phyloP scores from a whole-genome alignment of 2,888 invertebrate species.

The Drosophila anomelani region DNA sequence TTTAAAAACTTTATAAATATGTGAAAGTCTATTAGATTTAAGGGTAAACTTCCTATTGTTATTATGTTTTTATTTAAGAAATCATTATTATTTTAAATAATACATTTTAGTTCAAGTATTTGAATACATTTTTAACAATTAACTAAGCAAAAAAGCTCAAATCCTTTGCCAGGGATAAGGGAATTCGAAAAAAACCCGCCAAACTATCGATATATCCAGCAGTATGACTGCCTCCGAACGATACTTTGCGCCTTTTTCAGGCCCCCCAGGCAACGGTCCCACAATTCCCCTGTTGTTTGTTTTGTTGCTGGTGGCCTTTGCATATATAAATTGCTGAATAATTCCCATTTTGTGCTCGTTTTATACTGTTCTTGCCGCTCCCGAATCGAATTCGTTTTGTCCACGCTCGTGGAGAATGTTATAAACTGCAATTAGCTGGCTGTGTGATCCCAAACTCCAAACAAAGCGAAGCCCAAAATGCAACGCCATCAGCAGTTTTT shows the following conservation, averaged over 20 bases:
- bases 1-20: no score
- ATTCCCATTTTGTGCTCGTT: constrained; percentile 39
- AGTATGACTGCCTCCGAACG: not conserved
- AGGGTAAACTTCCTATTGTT: no score
- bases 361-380: constrained; percentile 13
- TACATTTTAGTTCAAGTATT: no score
- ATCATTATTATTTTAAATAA: no score
- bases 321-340: constrained; percentile 60
- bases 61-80: no score
- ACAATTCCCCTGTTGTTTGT: not conserved
- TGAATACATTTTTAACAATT: no score
- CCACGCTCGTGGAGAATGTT: constrained; percentile 35
- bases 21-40: no score
- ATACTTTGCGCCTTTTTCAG: not conserved
- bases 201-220: constrained; percentile 6
- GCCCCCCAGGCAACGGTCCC: constrained; percentile 14
- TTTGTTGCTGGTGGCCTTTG: constrained; percentile 4
- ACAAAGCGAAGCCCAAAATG: constrained; percentile 17
- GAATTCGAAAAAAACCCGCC: not conserved
- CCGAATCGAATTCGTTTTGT: not conserved
- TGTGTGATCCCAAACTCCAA: not conserved
- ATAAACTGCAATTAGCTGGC: not conserved
- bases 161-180: no score
- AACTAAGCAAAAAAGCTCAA: no score
- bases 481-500: constrained; percentile 45